These are phyloP conservation scores for Eudemis profundana DNA, from an alignment of 2,888 invertebrate genomes.

Conservation along the genomic window DNA sequence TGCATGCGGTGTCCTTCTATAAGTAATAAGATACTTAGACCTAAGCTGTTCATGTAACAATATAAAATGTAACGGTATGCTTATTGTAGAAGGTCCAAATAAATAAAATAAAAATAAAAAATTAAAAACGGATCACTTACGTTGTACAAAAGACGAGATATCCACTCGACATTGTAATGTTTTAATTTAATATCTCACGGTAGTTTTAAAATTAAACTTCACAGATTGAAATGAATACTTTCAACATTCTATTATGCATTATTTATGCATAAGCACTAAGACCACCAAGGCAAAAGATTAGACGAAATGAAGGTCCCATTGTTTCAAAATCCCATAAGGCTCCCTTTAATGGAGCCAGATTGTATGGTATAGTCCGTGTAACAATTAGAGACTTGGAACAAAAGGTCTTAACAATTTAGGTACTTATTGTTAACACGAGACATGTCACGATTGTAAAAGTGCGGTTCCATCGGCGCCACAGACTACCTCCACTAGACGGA, in stretches of 20 bases:
- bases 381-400: slow-evolving; percentile 39
- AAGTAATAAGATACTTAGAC: too few species aligned
- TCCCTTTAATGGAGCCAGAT: slow-evolving; percentile 47
- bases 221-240: slow-evolving; percentile 23
- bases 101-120: too few species aligned
- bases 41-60: too few species aligned
- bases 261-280: slow-evolving; percentile 24
- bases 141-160: too few species aligned
- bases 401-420: slow-evolving; percentile 44
- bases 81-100: too few species aligned
- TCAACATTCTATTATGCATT: slow-evolving; percentile 18
- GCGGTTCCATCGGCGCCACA: too few species aligned
- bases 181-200: too few species aligned
- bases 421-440: slow-evolving; percentile 39
- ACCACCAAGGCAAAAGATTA: slow-evolving; percentile 44
- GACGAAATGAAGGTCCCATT: slow-evolving; percentile 43
- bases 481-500: too few species aligned
- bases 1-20: too few species aligned
- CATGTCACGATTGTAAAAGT: slow-evolving; percentile 6
- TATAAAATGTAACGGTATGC: too few species aligned
- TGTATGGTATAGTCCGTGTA: slow-evolving; percentile 41
- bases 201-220: background rate
- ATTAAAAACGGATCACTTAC: too few species aligned
- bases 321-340: slow-evolving; percentile 45
- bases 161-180: too few species aligned